Percentiles rank a stretch among this genome's conserved stretches.
Conservation (phyloP, 2,797 vertebrate genomes). For the Platalea minor region DNA sequence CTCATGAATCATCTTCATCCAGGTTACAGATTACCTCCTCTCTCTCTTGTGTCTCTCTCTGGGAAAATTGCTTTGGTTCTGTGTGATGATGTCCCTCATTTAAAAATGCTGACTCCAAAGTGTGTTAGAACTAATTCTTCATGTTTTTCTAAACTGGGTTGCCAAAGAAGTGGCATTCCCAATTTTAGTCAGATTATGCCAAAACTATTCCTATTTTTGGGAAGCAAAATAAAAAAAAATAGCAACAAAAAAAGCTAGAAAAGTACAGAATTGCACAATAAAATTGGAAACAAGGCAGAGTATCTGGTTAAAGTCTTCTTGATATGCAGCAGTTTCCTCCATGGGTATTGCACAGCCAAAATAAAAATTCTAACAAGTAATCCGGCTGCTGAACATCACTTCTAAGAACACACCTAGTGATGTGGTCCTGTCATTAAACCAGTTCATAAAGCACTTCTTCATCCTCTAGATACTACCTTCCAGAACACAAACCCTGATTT, state of each 20-base stretch:
- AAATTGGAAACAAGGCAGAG: not conserved
- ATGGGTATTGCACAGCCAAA: not conserved
- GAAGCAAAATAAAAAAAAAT: not conserved
- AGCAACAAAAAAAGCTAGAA: not conserved
- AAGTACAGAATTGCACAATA: not conserved
- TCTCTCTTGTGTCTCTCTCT: not conserved
- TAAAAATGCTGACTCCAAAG: not conserved
- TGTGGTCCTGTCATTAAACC: not conserved
- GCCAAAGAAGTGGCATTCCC: not conserved
- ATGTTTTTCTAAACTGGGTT: not conserved
- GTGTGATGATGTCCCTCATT: not conserved
- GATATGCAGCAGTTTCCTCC: not conserved
- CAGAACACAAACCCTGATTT: not conserved
- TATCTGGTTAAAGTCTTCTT: not conserved
- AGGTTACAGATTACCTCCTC: slow-evolving; percentile 74
- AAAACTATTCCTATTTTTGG: not conserved
- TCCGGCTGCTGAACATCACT: not conserved
- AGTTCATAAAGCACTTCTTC: not conserved
- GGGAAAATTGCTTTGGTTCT: not conserved
- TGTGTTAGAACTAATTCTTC: not conserved
- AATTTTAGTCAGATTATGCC: not conserved
- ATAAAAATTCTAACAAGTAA: not conserved
- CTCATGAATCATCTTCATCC: slow-evolving; percentile 84
- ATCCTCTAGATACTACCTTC: not conserved
- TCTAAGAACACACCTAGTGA: not conserved